Evolutionary conservation across 2,888 invertebrate species (phyloP).

Genomic region (Polyommatus icarus): DNA sequence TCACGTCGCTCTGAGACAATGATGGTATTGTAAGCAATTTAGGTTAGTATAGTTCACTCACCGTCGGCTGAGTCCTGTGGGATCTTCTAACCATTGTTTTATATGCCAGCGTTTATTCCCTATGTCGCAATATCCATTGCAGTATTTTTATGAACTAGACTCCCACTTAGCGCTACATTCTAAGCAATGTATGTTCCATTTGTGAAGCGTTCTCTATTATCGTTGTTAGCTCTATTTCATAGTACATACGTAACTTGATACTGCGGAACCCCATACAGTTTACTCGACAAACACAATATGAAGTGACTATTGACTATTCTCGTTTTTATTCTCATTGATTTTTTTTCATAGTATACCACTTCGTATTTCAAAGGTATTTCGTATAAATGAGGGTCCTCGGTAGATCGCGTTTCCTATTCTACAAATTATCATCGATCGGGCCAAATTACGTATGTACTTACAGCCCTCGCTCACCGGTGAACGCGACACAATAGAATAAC

Average conservation of each 20-base stretch:
- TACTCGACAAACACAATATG: conserved; percentile 76
- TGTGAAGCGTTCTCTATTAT: conserved; percentile 14
- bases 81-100: conserved; percentile 59
- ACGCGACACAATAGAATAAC: too few species aligned
- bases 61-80: conserved; percentile 68
- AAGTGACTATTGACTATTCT: conserved; percentile 79
- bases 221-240: conserved; percentile 41
- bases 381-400: conserved; percentile 56
- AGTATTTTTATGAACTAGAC: conserved; percentile 33
- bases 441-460: not conserved
- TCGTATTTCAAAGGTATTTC: conserved; percentile 67
- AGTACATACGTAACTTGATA: conserved; percentile 63
- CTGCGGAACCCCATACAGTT: conserved; percentile 71
- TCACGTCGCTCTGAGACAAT: conserved; percentile 62
- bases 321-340: conserved; percentile 63
- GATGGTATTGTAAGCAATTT: conserved; percentile 68
- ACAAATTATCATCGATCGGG: conserved; percentile 59
- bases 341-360: conserved; percentile 72
- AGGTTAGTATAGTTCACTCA: conserved; percentile 75
- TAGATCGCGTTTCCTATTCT: conserved; percentile 58
- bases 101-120: conserved; percentile 11
- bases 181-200: conserved; percentile 46
- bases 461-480: too few species aligned
- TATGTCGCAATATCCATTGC: conserved; percentile 47
- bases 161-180: not conserved